Evolutionary conservation across 2,888 invertebrate genomes (phyloP), one percentile per base, ranked within the genome.

Genomic region (Conomelus anceps): DNA sequence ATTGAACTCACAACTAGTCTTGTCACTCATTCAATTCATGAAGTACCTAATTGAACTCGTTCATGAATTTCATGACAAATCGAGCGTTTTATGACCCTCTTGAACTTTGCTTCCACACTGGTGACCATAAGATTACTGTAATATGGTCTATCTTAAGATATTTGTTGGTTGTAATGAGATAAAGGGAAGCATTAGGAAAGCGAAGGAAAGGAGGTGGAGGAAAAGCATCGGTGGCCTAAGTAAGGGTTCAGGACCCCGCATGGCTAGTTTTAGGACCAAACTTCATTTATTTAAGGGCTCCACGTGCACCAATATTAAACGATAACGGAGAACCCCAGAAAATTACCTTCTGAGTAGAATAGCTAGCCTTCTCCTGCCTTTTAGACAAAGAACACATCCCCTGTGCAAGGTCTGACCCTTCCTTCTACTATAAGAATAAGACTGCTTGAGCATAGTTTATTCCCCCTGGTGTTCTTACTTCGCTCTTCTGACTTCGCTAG

Each of bases 251-350:
- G 34, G 34, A 34, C 34, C 34, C 86, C 86, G 86, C 86, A 86
- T 24, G 86, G 86, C 86, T 86, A 24, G 86, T 86, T 86, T 86
- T 86, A 23, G 86, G 86, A 24, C 23, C 86, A 86, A 86, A 86
- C 23, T 86, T 24, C 86, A 86, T 86, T 86, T 86, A 86, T 86
- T 86, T 86, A 86, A 86, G 86, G 86, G 86, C 24, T 86, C 23
- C 86, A 86, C 86, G 86, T 86, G 86, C 86, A 24, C 23, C 86
- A 24, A 86, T 86, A 86, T 86, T 86, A 86, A 23, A 86, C 23
- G 86, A 86, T 86, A 86, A 86, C 86, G 86, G 23, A 86, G 23
- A 24, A 86, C 24, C 23, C 86, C 24, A 86, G 86, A 86, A 86
- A 86, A 86, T 86, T 86, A 86, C 86, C 86, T 23, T 86, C 86